Percentiles rank a stretch among this genome's conserved stretches.
These are phyloP conservation scores for Xylocampa areola DNA, from an alignment of 2,888 invertebrate genomes.

Conservation along the genomic window DNA sequence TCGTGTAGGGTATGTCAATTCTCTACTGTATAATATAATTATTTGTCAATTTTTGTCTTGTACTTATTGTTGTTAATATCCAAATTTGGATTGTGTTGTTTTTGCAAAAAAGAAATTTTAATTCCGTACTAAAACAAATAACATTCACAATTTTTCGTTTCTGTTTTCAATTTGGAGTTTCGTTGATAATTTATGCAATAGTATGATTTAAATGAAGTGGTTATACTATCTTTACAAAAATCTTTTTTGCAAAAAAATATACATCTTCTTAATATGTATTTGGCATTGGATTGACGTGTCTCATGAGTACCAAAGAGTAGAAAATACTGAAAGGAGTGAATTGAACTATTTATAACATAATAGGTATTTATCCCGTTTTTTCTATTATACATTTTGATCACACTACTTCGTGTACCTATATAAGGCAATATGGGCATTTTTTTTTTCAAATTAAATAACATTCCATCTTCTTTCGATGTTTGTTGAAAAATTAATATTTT, in stretches of 20 bases:
- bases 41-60: conserved; percentile 68
- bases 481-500: conserved; percentile 76
- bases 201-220: no score
- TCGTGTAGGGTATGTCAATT: conserved; percentile 64
- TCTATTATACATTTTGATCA: conserved; percentile 75
- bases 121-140: no score
- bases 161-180: no score
- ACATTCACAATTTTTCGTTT: no score
- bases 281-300: conserved; percentile 73
- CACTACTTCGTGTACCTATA: conserved; percentile 72
- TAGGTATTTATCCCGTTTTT: conserved; percentile 78
- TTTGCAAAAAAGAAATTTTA: conserved; percentile 26
- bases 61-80: conserved; percentile 30
- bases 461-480: conserved; percentile 76
- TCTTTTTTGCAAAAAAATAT: conserved; percentile 25
- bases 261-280: conserved; percentile 8
- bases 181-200: neutral
- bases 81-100: conserved; percentile 9
- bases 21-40: conserved; percentile 51
- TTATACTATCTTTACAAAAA: no score
- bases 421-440: conserved; percentile 56
- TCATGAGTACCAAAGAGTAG: conserved; percentile 68
- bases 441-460: conserved; percentile 67
- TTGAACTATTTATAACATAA: conserved; percentile 70
- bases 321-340: conserved; percentile 60